Percentiles rank a stretch among this genome's conserved stretches.
Evolutionary conservation across 2,113 vertebrate genomes (phyloP).

Genomic region (Pseudorhombus dupliciocellatus): DNA sequence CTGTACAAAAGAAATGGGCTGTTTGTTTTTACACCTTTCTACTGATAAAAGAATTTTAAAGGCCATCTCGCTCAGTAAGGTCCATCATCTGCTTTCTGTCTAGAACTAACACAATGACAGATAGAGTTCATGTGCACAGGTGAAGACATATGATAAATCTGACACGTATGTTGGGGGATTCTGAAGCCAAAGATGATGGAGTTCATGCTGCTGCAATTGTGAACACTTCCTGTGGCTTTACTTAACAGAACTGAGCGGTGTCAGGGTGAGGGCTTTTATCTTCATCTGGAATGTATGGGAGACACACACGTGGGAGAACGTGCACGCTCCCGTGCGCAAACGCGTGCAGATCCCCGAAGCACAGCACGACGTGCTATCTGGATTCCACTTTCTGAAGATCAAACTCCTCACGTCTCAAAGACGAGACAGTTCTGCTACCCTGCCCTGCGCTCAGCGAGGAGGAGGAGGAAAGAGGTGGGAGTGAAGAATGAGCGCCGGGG

Average conservation of each 20-base stretch:
- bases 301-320: slow-evolving; percentile 34
- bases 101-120: slow-evolving; percentile 12
- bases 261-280: slow-evolving; percentile 55
- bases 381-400: slow-evolving; percentile 71
- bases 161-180: slow-evolving; percentile 38
- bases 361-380: slow-evolving; percentile 65
- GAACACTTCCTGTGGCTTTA: slow-evolving; percentile 48
- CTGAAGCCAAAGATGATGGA: slow-evolving; percentile 19
- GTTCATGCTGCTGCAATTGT: slow-evolving; percentile 27
- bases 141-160: slow-evolving; percentile 21
- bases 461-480: slow-evolving; percentile 54
- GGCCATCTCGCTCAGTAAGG: not conserved
- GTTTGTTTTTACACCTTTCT: not conserved
- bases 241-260: slow-evolving; percentile 44
- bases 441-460: slow-evolving; percentile 58
- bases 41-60: not conserved
- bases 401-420: slow-evolving; percentile 70
- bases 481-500: slow-evolving; percentile 45
- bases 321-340: slow-evolving; percentile 17
- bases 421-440: slow-evolving; percentile 63
- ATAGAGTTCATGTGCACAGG: slow-evolving; percentile 6
- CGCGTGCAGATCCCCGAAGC: slow-evolving; percentile 51
- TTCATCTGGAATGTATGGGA: slow-evolving; percentile 51
- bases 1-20: not conserved
- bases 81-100: not conserved